phyloP scores from a whole-genome alignment of 2,888 invertebrate species.

The Sipha maydis region DNA sequence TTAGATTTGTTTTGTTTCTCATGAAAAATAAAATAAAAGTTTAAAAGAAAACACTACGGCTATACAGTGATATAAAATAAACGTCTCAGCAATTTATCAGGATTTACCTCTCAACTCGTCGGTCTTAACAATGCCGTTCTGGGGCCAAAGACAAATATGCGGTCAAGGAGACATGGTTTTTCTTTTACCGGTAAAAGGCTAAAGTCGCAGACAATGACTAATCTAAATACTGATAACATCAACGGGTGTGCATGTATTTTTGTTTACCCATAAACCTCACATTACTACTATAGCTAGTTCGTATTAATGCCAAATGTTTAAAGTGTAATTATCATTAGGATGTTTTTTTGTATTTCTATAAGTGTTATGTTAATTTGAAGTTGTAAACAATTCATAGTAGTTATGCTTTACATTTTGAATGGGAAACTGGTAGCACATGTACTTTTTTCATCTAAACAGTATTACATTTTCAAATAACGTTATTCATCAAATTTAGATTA shows the following conservation, averaged over 20 bases:
- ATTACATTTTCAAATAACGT: too few relatives aligned
- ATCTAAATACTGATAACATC: conserved; percentile 51
- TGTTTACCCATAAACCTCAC: not conserved
- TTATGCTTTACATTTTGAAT: too few relatives aligned
- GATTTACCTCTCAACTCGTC: conserved; percentile 54
- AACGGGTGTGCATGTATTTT: not conserved
- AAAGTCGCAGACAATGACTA: conserved; percentile 51
- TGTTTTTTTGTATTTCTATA: not conserved
- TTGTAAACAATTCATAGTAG: too few relatives aligned
- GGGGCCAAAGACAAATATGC: conserved; percentile 50
- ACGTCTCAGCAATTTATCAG: conserved; percentile 54
- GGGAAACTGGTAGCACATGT: too few relatives aligned
- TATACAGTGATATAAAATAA: not conserved
- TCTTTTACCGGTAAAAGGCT: conserved; percentile 26
- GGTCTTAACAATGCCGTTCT: conserved; percentile 42
- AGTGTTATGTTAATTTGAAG: not conserved
- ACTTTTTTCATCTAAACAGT: too few relatives aligned
- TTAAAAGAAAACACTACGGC: conserved; percentile 27
- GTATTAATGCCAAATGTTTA: conserved; percentile 38
- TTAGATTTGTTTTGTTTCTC: conserved; percentile 19
- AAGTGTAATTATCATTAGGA: conserved; percentile 17
- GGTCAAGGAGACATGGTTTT: conserved; percentile 50
- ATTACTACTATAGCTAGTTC: conserved; percentile 11
- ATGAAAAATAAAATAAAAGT: conserved; percentile 5
- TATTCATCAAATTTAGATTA: too few relatives aligned